phyloP scores from a whole-genome alignment of 2,113 vertebrate genomes.

The Grantiella picta region DNA sequence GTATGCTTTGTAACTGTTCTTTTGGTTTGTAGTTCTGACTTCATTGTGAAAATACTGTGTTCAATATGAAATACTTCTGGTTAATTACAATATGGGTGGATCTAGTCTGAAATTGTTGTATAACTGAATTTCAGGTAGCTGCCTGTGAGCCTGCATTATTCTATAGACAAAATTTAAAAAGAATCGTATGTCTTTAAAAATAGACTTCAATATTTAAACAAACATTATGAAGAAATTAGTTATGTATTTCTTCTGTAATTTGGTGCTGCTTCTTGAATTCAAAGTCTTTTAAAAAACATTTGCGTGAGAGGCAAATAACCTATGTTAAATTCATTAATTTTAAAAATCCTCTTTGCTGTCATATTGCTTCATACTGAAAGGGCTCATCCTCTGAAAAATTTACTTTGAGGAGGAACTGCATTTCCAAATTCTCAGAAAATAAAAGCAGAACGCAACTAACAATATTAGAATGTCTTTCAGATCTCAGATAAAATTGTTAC shows the following conservation, averaged over 20 bases:
- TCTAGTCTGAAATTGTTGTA: background rate
- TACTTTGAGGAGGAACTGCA: background rate
- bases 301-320: background rate
- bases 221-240: background rate
- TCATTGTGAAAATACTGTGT: background rate
- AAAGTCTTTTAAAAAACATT: background rate
- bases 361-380: background rate
- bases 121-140: background rate
- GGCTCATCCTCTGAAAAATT: background rate
- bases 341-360: background rate
- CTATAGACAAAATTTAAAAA: background rate
- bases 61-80: background rate
- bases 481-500: background rate
- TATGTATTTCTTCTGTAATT: background rate
- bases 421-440: background rate
- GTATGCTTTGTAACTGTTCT: conserved; percentile 66
- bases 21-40: background rate
- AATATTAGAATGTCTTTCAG: background rate
- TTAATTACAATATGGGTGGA: background rate
- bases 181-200: background rate
- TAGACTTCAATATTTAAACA: background rate
- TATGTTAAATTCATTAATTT: background rate
- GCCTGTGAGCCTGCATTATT: background rate
- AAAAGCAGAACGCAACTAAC: background rate
- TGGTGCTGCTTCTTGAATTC: background rate